A percentile compares a stretch with the other conserved stretches of the same genome.
These are phyloP conservation scores for Sterrhoptilus dennistouni DNA, from an alignment of 2,113 vertebrate genomes.

Conservation along the genomic window DNA sequence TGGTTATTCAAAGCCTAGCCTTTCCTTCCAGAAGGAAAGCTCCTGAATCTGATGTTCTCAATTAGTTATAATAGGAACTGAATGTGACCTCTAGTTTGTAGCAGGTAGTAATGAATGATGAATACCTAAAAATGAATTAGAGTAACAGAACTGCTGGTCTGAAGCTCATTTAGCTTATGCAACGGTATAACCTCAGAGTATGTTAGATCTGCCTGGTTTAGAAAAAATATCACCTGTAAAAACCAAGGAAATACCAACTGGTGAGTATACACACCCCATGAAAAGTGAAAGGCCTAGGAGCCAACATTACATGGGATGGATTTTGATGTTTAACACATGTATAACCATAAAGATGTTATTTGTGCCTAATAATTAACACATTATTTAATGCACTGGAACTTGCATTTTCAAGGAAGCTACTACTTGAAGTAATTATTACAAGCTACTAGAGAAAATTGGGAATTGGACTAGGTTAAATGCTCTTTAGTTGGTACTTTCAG, in stretches of 20 bases:
- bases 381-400: background rate
- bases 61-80: background rate
- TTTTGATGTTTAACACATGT: fast-evolving
- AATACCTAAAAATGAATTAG: background rate
- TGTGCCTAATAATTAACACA: background rate
- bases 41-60: background rate
- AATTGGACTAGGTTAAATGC: background rate
- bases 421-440: background rate
- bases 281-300: background rate
- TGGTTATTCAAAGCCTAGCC: no score
- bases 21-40: no score
- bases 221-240: background rate
- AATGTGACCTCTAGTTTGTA: background rate
- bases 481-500: background rate
- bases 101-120: background rate
- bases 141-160: background rate
- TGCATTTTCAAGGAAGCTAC: background rate
- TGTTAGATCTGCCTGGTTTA: background rate
- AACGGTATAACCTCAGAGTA: fast-evolving
- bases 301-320: fast-evolving
- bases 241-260: background rate
- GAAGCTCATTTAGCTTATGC: background rate
- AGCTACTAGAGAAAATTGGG: background rate
- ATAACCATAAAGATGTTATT: background rate
- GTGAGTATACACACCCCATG: background rate